Evolutionary conservation across 2,888 invertebrate species (phyloP), one percentile per base, ranked within the genome.

Genomic region (Lasioglossum zephyrum): DNA sequence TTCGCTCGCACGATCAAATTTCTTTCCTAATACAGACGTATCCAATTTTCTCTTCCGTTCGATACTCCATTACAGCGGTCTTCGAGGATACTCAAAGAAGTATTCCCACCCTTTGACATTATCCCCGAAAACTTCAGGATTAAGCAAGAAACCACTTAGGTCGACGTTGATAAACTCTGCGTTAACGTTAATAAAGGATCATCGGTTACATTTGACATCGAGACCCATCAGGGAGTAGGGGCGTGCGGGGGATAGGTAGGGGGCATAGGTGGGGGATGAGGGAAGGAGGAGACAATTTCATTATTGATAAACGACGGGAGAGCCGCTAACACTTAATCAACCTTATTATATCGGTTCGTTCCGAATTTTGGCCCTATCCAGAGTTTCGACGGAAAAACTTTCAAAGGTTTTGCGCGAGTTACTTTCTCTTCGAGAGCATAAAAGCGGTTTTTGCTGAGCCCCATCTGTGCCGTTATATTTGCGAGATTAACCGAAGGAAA

Each of bases 251-350:
- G 53, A 5, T 0, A 16, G 31, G 31, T 31, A 1, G 49, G 49
- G 5, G 5, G n/a, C n/a, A n/a, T n/a, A n/a, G 31, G 31, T 31
- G 31, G 49, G 49, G 5, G 5, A 18, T 0, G 18, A 9, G 22
- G 9, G 53, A 8, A 11, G 39, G 81, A 72, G 53, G 31, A 31
- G 73, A 60, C 87, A 79, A 82, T 85, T 74, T 86, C 81, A 89
- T 88, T 87, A 84, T 90, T 81, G 90, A 86, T 81, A 87, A 86
- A 90, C 84, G 81, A 73, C 73, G 84, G 86, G 84, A 5, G 84
- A 72, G 77, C 77, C 73, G 76, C 73, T 81, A 90, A 89, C 86
- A 88, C 87, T 91, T 89, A 85, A 89, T 91, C 91, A 91, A 91
- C 91, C 90, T 91, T 91, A 91, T 91, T 89, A 88, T 88, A 88